phyloP scores from a whole-genome alignment of 2,797 vertebrate species.

The Epinephelus coioides region DNA sequence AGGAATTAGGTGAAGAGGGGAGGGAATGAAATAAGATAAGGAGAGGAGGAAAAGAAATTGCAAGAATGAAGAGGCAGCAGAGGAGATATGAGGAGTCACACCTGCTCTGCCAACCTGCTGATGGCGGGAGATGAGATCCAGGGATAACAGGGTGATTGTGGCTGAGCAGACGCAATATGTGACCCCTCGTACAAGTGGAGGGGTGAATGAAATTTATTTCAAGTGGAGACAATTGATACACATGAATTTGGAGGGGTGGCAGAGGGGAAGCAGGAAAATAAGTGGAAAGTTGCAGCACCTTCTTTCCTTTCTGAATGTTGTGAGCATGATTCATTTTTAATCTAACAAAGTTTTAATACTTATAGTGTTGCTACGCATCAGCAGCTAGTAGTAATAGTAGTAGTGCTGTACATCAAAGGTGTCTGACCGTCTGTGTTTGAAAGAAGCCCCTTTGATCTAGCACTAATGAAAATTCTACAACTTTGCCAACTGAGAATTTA shows the following conservation, averaged over 20 bases:
- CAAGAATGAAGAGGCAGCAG: slow-evolving; percentile 60
- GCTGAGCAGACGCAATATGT: slow-evolving; percentile 41
- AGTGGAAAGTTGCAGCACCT: not conserved
- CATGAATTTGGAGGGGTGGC: slow-evolving; percentile 11
- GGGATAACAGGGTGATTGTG: slow-evolving; percentile 51
- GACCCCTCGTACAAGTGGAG: slow-evolving; percentile 37
- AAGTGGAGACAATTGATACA: slow-evolving; percentile 23
- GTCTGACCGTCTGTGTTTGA: not conserved
- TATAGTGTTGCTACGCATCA: slow-evolving; percentile 14
- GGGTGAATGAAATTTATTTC: slow-evolving; percentile 39
- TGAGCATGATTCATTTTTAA: not conserved
- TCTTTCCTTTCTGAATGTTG: slow-evolving; percentile 4
- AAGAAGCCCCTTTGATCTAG: not conserved
- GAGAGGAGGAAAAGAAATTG: slow-evolving; percentile 65
- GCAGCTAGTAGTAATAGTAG: not conserved
- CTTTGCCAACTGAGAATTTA: too few relatives aligned
- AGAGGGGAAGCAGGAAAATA: slow-evolving; percentile 4
- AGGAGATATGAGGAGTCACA: slow-evolving; percentile 72
- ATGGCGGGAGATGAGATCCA: slow-evolving; percentile 63
- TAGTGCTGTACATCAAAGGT: too few relatives aligned
- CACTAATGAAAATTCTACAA: not conserved
- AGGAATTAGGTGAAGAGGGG: slow-evolving; percentile 51
- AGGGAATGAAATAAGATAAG: slow-evolving; percentile 68
- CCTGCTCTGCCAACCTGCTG: slow-evolving; percentile 62
- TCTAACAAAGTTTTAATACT: not conserved